Evolutionary conservation across 2,888 invertebrate genomes (phyloP).

Genomic region (Yponomeuta evonymella): DNA sequence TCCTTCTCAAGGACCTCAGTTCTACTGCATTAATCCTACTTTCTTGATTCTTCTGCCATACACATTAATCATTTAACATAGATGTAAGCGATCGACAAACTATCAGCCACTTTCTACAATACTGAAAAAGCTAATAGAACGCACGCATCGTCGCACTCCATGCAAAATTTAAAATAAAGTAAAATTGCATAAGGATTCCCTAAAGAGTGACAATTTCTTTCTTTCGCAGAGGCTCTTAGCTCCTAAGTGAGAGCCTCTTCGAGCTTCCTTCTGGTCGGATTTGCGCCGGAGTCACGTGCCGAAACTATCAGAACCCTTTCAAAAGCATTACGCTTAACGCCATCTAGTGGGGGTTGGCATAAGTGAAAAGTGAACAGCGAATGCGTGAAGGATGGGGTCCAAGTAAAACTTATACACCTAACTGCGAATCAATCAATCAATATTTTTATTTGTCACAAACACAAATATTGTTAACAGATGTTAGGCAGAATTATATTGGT

Average conservation of each 20-base stretch:
- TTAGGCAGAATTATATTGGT: no score
- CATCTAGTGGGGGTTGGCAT: constrained; percentile 17
- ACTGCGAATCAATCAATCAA: no score
- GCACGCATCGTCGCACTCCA: background rate
- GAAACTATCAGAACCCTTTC: constrained; percentile 48
- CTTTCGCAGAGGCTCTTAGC: background rate
- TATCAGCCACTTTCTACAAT: no score
- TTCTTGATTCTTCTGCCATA: no score
- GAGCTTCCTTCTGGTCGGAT: constrained; percentile 25
- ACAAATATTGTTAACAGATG: background rate
- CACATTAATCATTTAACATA: no score
- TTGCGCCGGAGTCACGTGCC: constrained; percentile 45
- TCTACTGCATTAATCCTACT: no score
- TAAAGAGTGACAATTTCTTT: background rate
- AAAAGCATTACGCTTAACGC: constrained; percentile 46
- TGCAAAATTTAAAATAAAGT: background rate
- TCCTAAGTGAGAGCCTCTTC: background rate
- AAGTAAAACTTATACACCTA: no score
- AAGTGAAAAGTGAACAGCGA: background rate
- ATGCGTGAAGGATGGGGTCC: no score
- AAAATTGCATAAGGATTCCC: background rate
- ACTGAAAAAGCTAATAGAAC: background rate
- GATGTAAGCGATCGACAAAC: no score
- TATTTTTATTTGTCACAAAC: background rate
- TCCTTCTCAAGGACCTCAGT: no score